Evolutionary conservation across 1,140 invertebrate species (phyloP).

Genomic region (Globodera rostochiensis): DNA sequence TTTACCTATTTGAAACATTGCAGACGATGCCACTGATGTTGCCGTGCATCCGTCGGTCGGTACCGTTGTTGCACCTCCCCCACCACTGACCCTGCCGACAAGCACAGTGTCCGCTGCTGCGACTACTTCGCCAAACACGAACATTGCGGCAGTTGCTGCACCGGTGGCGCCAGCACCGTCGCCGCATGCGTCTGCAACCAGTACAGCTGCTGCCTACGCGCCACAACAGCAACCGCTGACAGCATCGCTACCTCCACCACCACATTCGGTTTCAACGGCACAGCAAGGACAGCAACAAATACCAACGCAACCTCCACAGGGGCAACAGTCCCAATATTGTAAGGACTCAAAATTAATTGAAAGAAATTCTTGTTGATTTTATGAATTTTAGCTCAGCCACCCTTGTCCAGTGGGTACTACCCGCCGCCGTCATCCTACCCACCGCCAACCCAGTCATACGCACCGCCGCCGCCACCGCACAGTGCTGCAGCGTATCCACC

Average conservation of each 20-base stretch:
- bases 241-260: conserved; percentile 14
- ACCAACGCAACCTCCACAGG: conserved; percentile 40
- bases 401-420: conserved; percentile 34
- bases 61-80: conserved; percentile 3
- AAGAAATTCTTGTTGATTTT: not conserved
- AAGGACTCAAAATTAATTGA: conserved; percentile 9
- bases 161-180: conserved; percentile 29
- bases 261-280: conserved; percentile 28
- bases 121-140: conserved; percentile 28
- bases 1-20: not conserved
- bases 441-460: conserved; percentile 29
- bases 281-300: not conserved
- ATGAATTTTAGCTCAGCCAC: conserved; percentile 26
- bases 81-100: not conserved
- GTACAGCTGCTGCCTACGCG: not conserved
- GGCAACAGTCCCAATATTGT: conserved; percentile 28
- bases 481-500: conserved; percentile 31
- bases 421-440: conserved; percentile 29
- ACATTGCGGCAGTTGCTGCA: conserved; percentile 27
- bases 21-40: not conserved
- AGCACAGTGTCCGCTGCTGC: not conserved
- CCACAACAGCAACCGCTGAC: conserved; percentile 34
- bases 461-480: conserved; percentile 14
- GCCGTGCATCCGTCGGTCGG: conserved; percentile 1
- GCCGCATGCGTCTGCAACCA: conserved; percentile 20